Evolutionary conservation across 2,113 vertebrate species (phyloP).

Genomic region (Rallus limicola): DNA sequence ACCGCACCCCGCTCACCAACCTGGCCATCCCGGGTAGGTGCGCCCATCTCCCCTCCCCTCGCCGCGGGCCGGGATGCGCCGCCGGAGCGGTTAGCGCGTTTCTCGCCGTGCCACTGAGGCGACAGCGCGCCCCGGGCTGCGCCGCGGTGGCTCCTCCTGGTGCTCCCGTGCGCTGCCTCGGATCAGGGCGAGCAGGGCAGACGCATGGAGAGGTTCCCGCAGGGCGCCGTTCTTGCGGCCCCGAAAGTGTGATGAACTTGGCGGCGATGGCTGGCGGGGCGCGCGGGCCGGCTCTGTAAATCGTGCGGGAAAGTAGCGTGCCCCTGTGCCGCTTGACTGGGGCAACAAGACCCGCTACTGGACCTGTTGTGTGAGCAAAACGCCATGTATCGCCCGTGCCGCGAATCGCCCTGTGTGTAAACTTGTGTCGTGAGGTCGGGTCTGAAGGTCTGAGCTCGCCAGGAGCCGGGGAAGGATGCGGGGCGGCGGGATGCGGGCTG

Average conservation of each 20-base stretch:
- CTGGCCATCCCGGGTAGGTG: constrained; percentile 92
- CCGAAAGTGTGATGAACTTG: not conserved
- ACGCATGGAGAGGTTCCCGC: not conserved
- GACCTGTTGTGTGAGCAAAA: fast-evolving
- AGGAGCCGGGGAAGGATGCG: not conserved
- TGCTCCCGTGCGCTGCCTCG: not conserved
- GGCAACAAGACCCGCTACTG: fast-evolving
- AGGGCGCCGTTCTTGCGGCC: not conserved
- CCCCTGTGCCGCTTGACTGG: fast-evolving
- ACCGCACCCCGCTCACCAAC: constrained; percentile 88
- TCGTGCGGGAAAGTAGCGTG: not conserved
- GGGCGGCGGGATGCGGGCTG: not conserved
- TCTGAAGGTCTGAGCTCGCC: not conserved
- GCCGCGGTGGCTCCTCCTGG: not conserved
- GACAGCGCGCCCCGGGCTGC: not conserved
- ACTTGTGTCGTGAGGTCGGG: not conserved
- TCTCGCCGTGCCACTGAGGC: not conserved
- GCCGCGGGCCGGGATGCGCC: not conserved
- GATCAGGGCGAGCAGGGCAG: not conserved
- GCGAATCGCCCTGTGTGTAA: not conserved
- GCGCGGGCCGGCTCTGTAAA: fast-evolving
- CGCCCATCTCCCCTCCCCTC: not conserved
- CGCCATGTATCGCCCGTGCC: not conserved
- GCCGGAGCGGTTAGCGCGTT: not conserved
- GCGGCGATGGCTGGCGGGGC: not conserved